Evolutionary conservation across 35 echinoderm and acorn worm genomes (phyloP), one percentile per base, ranked within the genome.

Genomic region (Apostichopus japonicus): DNA sequence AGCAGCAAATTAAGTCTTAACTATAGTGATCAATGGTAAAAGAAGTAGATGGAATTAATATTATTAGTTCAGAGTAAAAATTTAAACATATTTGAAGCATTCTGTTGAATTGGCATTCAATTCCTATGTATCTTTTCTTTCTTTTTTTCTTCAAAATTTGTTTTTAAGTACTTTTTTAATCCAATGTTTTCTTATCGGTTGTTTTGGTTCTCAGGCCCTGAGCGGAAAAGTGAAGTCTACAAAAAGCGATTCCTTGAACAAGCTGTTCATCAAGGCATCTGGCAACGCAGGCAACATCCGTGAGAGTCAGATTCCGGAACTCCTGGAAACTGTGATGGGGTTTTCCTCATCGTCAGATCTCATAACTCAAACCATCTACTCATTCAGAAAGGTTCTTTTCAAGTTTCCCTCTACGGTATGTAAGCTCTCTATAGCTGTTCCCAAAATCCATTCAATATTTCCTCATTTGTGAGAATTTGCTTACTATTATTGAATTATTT

Each of bases 321-420:
- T 58, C 8, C 23, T 84, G 54, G 23, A 58, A 5, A 14, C 16
- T 6, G 54, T 84, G 22, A 84, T 84, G 81, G 7, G 81, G 2
- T 23, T 57, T 22, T 58, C 54, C 10, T 19, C 54, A 58, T 84
- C 81, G 17, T 58, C 81, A 57, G 55, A 84, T 84, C 53, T 84
- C 55, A 84, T 84, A n/a, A 84, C 81, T 1, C 81, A 84, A n/a
- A 22, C 17, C 17, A 84, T 84, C 81, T 84, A 84, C 56, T 84
- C 81, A 8, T 57, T 84, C 19, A 55, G 81, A 10, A 84, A 58
- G n/a, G 9, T 84, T n/a, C 54, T 84, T 6, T 58, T 17, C 16
- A 14, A 19, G 1, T 23, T 53, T 24, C 54, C 81, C 7, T 19
- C 81, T n/a, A 7, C 5, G 53, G 81, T 84, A 23, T 13, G 53